These are phyloP conservation scores for Lysandra coridon DNA, from an alignment of 2,888 invertebrate species.

Conservation along the genomic window DNA sequence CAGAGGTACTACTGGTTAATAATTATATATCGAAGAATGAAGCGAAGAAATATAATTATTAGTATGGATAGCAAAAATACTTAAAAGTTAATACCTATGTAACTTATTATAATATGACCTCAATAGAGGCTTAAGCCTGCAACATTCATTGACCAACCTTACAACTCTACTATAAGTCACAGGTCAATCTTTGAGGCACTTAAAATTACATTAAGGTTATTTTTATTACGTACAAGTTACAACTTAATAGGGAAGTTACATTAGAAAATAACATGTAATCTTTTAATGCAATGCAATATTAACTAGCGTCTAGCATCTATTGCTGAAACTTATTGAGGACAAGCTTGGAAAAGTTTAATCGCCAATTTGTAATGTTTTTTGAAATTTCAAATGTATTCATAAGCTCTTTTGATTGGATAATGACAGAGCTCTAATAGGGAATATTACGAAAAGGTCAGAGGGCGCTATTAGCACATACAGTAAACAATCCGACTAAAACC, in stretches of 20 bases:
- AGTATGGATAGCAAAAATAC: no score
- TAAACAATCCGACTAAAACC: no score
- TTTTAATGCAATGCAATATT: not conserved
- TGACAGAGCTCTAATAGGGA: not conserved
- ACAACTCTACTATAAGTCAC: conserved; percentile 7
- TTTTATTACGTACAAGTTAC: not conserved
- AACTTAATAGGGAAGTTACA: conserved; percentile 20
- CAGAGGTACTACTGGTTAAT: no score
- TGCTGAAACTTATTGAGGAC: not conserved
- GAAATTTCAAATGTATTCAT: no score
- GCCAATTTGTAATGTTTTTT: no score
- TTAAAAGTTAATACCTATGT: no score
- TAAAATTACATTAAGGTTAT: conserved; percentile 29
- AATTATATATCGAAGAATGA: no score
- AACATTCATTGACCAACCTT: not conserved
- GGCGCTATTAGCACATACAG: no score
- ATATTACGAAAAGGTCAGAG: no score
- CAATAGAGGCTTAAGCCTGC: not conserved
- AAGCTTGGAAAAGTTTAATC: not conserved
- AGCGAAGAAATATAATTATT: no score
- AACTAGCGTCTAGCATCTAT: not conserved
- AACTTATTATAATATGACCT: not conserved
- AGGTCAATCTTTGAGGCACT: conserved; percentile 16
- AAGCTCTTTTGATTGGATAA: not conserved
- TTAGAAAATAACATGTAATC: conserved; percentile 17